Conservation (phyloP, 2,888 invertebrate species). For the Caenorhabditis sp. region DNA sequence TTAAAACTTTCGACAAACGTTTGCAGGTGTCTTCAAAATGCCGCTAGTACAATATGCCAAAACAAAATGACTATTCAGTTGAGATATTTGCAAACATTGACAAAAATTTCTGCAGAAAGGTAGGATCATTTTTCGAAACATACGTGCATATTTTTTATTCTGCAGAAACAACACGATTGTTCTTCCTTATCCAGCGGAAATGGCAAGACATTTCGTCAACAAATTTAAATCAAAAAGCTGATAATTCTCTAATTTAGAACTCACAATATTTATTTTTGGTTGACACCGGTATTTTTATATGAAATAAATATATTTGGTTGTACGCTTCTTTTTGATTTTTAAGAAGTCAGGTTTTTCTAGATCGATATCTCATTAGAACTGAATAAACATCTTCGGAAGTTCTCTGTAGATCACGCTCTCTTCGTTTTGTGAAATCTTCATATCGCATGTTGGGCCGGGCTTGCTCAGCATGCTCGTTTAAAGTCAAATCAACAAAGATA, state of each 20-base stretch:
- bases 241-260: not conserved
- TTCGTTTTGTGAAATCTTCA: no score
- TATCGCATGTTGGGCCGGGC: no score
- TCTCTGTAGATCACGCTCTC: no score
- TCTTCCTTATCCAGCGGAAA: constrained; percentile 64
- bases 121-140: no score
- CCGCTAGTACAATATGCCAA: constrained; percentile 91
- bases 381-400: no score
- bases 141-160: not conserved
- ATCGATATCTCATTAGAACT: no score
- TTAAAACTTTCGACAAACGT: not conserved
- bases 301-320: not conserved
- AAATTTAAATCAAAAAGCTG: constrained; percentile 18
- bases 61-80: constrained; percentile 93
- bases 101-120: constrained; percentile 56
- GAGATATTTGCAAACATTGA: constrained; percentile 78
- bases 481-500: no score
- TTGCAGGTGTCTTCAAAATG: constrained; percentile 79
- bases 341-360: no score
- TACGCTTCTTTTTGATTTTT: not conserved
- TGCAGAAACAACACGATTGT: constrained; percentile 63
- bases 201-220: constrained; percentile 49
- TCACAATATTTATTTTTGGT: not conserved
- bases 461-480: no score
- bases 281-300: not conserved